Evolutionary conservation across 2,113 vertebrate species (phyloP).

Genomic region (Pangasianodon gigas): DNA sequence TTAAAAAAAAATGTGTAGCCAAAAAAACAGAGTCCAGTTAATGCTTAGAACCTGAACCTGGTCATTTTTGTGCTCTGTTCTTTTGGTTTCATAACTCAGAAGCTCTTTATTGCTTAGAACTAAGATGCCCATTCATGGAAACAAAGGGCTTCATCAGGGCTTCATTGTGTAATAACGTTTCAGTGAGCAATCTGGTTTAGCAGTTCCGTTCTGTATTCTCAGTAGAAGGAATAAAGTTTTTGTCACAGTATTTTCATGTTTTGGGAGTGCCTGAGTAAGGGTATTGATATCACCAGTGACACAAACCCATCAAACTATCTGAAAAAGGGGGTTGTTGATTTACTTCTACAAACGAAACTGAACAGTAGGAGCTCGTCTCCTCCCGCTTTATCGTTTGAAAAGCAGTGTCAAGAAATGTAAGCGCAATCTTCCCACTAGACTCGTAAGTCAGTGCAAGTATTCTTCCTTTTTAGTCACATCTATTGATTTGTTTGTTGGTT

Average conservation of each 20-base stretch:
- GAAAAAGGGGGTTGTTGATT: neutral
- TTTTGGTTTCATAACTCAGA: neutral
- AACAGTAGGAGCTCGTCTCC: neutral
- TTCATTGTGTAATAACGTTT: neutral
- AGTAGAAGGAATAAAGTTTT: neutral
- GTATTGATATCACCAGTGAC: neutral
- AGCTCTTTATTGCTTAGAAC: neutral
- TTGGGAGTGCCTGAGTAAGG: neutral
- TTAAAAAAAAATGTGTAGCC: too few species aligned
- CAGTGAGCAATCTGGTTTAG: neutral
- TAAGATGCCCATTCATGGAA: neutral
- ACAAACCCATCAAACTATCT: neutral
- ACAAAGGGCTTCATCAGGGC: neutral
- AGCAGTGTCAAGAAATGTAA: too few species aligned
- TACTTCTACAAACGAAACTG: neutral
- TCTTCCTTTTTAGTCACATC: too few species aligned
- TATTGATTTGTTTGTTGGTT: too few species aligned
- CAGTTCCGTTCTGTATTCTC: neutral
- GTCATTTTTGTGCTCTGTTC: neutral
- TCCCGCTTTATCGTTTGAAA: neutral
- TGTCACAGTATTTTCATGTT: neutral
- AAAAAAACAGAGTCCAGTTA: neutral
- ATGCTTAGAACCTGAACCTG: neutral
- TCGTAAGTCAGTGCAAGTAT: too few species aligned
- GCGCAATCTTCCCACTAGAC: too few species aligned